Conservation (phyloP, 2,113 vertebrate genomes). For the Lathamus discolor region DNA sequence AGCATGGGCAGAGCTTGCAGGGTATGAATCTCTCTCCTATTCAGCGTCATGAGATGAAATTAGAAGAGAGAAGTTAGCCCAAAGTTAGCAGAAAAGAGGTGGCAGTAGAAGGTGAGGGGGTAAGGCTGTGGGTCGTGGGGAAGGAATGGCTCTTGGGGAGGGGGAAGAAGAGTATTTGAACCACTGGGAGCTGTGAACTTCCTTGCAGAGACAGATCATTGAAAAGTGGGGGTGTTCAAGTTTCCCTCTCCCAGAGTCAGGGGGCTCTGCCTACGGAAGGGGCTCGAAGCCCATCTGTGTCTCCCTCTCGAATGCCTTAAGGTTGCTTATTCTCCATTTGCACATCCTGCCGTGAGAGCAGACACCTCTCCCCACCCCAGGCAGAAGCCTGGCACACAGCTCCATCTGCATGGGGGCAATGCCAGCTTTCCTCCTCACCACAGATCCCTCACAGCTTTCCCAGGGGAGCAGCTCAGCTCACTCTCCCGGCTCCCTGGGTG, state of each 20-base stretch:
- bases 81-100: not conserved
- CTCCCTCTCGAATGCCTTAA: not conserved
- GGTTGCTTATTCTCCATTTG: not conserved
- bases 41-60: not conserved
- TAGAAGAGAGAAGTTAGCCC: not conserved
- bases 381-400: not conserved
- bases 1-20: not conserved
- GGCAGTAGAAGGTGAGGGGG: not conserved
- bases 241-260: not conserved
- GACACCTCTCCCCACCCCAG: fast-evolving
- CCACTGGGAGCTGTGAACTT: not conserved
- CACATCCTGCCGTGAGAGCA: not conserved
- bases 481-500: not conserved
- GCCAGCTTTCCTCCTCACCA: not conserved
- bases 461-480: not conserved
- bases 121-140: not conserved
- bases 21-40: not conserved
- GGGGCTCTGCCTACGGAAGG: not conserved
- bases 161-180: not conserved
- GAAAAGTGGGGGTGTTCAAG: not conserved
- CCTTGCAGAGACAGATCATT: not conserved
- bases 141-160: not conserved
- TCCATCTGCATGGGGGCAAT: not conserved
- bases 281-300: not conserved
- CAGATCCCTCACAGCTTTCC: not conserved